Percentiles rank a stretch among this genome's conserved stretches.
Conservation (phyloP, 2,797 vertebrate genomes). For the Brotula barbata region DNA sequence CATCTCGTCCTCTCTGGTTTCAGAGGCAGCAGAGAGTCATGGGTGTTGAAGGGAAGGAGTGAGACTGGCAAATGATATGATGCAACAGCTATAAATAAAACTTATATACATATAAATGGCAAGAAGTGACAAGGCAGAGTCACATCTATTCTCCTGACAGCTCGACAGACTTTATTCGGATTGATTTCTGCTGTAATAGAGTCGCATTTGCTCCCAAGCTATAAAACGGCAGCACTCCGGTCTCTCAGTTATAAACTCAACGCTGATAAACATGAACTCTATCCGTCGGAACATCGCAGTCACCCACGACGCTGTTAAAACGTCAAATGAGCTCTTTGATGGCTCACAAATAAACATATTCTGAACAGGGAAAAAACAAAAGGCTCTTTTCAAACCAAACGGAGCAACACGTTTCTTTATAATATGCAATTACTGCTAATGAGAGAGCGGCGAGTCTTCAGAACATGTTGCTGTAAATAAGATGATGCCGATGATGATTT, state of each 20-base stretch:
- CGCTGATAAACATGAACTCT: not conserved
- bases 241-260: not conserved
- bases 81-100: not conserved
- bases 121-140: not conserved
- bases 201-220: not conserved
- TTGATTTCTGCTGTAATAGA: constrained; percentile 1
- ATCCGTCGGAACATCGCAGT: too few relatives aligned
- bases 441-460: not conserved
- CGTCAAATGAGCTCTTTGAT: too few relatives aligned
- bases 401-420: too few relatives aligned
- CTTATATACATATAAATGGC: not conserved
- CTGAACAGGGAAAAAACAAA: too few relatives aligned
- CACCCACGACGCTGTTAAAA: too few relatives aligned
- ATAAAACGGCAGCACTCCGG: not conserved
- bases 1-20: not conserved
- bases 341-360: too few relatives aligned
- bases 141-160: not conserved
- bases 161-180: not conserved
- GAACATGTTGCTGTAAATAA: not conserved
- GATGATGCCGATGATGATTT: not conserved
- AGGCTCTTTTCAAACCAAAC: not conserved
- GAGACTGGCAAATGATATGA: constrained; percentile 6
- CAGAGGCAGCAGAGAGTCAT: not conserved
- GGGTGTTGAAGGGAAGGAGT: not conserved
- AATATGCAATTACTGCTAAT: not conserved